Evolutionary conservation across 1,140 invertebrate species (phyloP).

Genomic region (Nephotettix cincticeps): DNA sequence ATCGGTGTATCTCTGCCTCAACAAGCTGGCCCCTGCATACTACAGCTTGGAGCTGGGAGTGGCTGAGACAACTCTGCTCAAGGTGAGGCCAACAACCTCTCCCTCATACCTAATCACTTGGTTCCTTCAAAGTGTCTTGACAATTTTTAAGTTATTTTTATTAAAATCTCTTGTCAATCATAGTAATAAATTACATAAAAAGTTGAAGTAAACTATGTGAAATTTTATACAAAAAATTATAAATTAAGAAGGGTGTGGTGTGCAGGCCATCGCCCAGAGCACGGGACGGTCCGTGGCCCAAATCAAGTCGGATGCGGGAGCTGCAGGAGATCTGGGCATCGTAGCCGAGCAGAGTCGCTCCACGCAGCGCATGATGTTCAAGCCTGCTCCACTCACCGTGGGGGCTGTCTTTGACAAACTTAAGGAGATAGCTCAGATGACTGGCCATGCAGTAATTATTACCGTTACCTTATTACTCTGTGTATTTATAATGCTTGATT

Average conservation of each 20-base stretch:
- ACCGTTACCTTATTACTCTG: background rate
- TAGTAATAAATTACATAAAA: too few relatives aligned
- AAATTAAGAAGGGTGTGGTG: too few relatives aligned
- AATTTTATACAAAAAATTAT: too few relatives aligned
- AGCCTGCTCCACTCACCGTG: conserved; percentile 65
- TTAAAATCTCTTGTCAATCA: too few relatives aligned
- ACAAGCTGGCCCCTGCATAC: conserved; percentile 93
- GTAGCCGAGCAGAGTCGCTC: conserved; percentile 88
- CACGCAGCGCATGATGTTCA: conserved; percentile 88
- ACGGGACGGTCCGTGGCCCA: conserved; percentile 85
- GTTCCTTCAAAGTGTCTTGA: too few relatives aligned
- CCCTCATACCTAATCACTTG: too few relatives aligned
- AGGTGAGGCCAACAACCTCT: too few relatives aligned
- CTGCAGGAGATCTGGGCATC: conserved; percentile 87
- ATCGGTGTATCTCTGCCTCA: conserved; percentile 93
- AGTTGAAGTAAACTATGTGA: too few relatives aligned
- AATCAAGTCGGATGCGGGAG: conserved; percentile 78
- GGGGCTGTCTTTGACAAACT: conserved; percentile 80
- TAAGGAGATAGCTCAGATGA: conserved; percentile 86
- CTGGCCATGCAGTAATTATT: conserved; percentile 68
- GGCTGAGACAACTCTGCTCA: conserved; percentile 91
- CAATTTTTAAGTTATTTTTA: too few relatives aligned
- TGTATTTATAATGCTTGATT: too few relatives aligned
- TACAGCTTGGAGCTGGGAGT: conserved; percentile 88
- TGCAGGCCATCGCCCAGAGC: conserved; percentile 83